Conservation (phyloP, 1,140 invertebrate species). For the Platyura marginata region DNA sequence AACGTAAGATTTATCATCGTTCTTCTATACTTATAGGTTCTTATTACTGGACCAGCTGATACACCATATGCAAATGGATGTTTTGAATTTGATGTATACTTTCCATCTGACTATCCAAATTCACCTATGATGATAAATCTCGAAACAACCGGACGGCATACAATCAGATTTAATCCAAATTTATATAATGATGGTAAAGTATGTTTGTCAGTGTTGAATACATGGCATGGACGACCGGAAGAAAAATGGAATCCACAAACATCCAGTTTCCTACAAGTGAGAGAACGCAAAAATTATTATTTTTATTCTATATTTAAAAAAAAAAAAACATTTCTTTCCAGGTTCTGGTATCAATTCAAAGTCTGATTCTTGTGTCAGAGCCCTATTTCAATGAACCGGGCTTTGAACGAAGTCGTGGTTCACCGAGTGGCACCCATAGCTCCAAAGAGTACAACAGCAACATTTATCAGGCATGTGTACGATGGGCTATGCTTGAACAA, state of each 20-base stretch:
- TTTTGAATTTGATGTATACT: constrained; percentile 83
- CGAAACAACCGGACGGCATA: constrained; percentile 84
- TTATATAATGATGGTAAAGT: constrained; percentile 95
- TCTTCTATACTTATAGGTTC: constrained; percentile 43
- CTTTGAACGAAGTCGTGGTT: constrained; percentile 81
- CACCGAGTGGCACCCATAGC: constrained; percentile 69
- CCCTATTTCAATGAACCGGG: constrained; percentile 98
- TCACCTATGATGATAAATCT: constrained; percentile 75
- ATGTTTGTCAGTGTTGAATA: constrained; percentile 88
- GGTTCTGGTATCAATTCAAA: constrained; percentile 93
- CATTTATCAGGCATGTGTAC: constrained; percentile 84
- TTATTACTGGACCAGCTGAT: constrained; percentile 80
- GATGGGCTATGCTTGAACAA: constrained; percentile 93
- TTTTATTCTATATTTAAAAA: too few species aligned
- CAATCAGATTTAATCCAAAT: constrained; percentile 93
- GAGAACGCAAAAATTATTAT: neutral
- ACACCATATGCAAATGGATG: constrained; percentile 81
- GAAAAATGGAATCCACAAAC: constrained; percentile 97
- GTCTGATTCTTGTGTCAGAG: constrained; percentile 84
- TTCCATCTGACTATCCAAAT: constrained; percentile 72
- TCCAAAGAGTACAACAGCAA: constrained; percentile 89
- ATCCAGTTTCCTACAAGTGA: constrained; percentile 84
- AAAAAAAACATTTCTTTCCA: too few species aligned
- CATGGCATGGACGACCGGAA: constrained; percentile 95
- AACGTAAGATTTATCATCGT: neutral